A percentile compares a stretch with the other conserved stretches of the same genome.
These are phyloP conservation scores for Sphaeridia pumilis DNA, from an alignment of 2,888 invertebrate genomes.

Conservation along the genomic window DNA sequence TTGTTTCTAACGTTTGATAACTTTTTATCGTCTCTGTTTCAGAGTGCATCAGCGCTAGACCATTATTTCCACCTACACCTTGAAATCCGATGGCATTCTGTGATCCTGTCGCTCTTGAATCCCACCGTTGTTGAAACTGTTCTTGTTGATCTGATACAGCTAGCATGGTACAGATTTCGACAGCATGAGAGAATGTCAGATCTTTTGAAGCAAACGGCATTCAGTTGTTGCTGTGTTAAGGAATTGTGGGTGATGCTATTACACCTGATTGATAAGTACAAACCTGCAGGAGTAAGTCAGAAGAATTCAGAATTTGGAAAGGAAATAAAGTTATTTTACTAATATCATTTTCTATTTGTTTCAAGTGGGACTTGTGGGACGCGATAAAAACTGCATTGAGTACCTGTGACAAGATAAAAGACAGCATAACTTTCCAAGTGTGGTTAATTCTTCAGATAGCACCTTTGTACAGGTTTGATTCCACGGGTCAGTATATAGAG, in stretches of 20 bases:
- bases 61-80: conserved; percentile 45
- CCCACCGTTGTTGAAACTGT: conserved; percentile 18
- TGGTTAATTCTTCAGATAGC: conserved; percentile 27
- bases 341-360: not conserved
- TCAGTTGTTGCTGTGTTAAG: conserved; percentile 48
- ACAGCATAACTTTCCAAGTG: conserved; percentile 20
- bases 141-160: conserved; percentile 23
- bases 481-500: conserved; percentile 21
- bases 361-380: conserved; percentile 25
- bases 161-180: conserved; percentile 20
- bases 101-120: conserved; percentile 36
- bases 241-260: conserved; percentile 49
- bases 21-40: conserved; percentile 28
- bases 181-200: no score
- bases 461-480: conserved; percentile 17
- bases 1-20: conserved; percentile 1
- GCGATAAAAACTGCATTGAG: conserved; percentile 1
- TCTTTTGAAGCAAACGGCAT: conserved; percentile 45
- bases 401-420: conserved; percentile 2
- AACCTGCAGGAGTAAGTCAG: conserved; percentile 19
- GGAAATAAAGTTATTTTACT: not conserved
- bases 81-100: conserved; percentile 43
- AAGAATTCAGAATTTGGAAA: not conserved
- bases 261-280: conserved; percentile 40
- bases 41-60: conserved; percentile 43